phyloP scores from a whole-genome alignment of 2,888 invertebrate species.

The Notodromas monacha region DNA sequence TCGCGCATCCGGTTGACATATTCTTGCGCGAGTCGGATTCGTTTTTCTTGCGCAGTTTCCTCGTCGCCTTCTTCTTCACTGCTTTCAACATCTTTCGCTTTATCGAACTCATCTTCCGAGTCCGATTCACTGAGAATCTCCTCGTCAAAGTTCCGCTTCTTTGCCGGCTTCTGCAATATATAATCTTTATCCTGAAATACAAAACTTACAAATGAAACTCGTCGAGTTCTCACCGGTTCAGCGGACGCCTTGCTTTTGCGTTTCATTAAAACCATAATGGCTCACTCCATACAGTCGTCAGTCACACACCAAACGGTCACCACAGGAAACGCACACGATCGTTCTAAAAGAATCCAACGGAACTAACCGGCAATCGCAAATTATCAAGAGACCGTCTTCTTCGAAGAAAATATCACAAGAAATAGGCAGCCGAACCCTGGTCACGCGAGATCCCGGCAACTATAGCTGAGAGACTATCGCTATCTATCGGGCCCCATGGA shows the following conservation, averaged over 20 bases:
- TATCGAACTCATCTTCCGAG: conserved; percentile 21
- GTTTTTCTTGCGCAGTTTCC: conserved; percentile 66
- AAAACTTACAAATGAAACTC: background rate
- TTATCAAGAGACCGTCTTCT: too few species aligned
- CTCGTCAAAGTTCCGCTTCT: conserved; percentile 12
- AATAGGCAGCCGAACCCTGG: too few species aligned
- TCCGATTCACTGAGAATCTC: conserved; percentile 14
- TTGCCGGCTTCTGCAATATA: background rate
- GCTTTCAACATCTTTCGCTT: conserved; percentile 11
- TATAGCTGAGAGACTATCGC: too few species aligned
- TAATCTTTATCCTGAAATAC: background rate
- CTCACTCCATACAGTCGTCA: too few species aligned
- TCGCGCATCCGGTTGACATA: conserved; percentile 55
- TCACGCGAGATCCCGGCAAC: too few species aligned
- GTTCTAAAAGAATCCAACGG: too few species aligned
- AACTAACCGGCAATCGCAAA: too few species aligned
- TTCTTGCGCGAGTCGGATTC: conserved; percentile 52
- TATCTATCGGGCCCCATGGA: too few species aligned
- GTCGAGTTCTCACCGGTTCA: background rate
- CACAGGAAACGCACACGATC: too few species aligned
- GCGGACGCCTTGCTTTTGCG: conserved; percentile 1
- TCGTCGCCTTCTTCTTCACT: conserved; percentile 13
- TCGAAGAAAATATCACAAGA: too few species aligned
- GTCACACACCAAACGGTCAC: too few species aligned
- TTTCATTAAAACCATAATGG: too few species aligned